These are phyloP conservation scores for Fregata magnificens DNA, from an alignment of 2,113 vertebrate species.

Conservation along the genomic window DNA sequence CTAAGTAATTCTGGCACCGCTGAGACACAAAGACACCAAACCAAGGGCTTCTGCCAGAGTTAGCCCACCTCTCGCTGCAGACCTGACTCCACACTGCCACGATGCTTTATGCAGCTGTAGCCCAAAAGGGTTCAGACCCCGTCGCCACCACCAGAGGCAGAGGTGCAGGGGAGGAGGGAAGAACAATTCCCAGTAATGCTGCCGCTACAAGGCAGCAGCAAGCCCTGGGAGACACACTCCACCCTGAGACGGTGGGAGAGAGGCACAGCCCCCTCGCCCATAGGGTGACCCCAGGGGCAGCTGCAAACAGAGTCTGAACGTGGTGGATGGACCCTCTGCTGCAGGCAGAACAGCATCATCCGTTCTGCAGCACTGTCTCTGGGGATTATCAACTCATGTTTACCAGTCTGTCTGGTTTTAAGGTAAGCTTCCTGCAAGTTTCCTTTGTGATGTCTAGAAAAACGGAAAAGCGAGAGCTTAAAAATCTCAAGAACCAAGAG, in stretches of 20 bases:
- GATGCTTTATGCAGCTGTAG: fast-evolving
- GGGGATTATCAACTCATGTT: not conserved
- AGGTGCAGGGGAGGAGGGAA: not conserved
- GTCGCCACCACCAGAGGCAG: not conserved
- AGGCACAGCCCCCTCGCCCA: not conserved
- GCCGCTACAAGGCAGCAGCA: not conserved
- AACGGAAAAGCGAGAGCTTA: not conserved
- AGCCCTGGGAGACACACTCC: not conserved
- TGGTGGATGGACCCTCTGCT: not conserved
- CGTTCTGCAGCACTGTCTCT: not conserved
- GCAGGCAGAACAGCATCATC: too few relatives aligned
- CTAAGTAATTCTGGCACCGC: not conserved
- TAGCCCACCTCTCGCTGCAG: not conserved
- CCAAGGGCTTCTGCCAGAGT: not conserved
- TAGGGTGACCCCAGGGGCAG: fast-evolving
- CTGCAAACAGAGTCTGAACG: too few relatives aligned
- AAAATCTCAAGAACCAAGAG: not conserved
- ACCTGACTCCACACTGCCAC: not conserved
- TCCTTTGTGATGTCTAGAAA: not conserved
- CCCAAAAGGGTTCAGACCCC: not conserved
- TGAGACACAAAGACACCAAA: not conserved
- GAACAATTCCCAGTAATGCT: fast-evolving
- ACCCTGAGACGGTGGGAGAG: fast-evolving
- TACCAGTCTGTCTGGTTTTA: not conserved
- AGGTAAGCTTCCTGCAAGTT: not conserved